Base-by-base conservation (phyloP, 2,888 invertebrate species). In the Aradus depressus region DNA sequence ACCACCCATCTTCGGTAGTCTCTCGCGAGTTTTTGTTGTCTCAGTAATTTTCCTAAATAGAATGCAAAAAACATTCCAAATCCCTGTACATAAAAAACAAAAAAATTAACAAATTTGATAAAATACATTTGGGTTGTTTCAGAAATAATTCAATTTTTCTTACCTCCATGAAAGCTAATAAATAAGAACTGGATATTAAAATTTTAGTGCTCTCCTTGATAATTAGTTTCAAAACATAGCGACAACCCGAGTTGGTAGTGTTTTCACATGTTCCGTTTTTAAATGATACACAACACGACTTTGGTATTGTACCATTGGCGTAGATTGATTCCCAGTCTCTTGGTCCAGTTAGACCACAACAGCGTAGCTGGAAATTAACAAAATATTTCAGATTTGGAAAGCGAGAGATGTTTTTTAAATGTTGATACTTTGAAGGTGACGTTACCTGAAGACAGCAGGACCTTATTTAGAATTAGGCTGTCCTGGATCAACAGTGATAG, bases 291-390 rank as follows among this genome's bases (percentile, higher is more conserved):
- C 58, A 41, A 44, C 54, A 52, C 23, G 44, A 58, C 25, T 12
- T 49, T 19, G 41, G 52, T 35, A 51, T 53, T 51, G 8, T 37
- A 21, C 21, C 21, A 12, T 51, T 58, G 54, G 35, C 58, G 19
- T 51, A 41, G 12, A 47, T 25, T 25, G 38, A 38, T 12, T 22
- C 18, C 56, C 56, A 58, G 52, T 58, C 55, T 14, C 34, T 35
- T 19, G 53, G 54, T 2, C 55, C 51, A 22, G 48, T 26, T 4
- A 54, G 4, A 5, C 58, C 58, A 34, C 58, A 58, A 34, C 58
- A 58, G 6, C 54, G 45, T 16, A 58, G 45, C 58, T 56, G 28
- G 12, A 51, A 56, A 2, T 12, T 26, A 32, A 18, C 3, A 31
- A 25, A n/a, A n/a, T n/a, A n/a, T n/a, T n/a, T n/a, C n/a, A n/a